Evolutionary conservation across 2,797 vertebrate genomes (phyloP), one percentile per base, ranked within the genome.

Genomic region (Podarcis siculus): DNA sequence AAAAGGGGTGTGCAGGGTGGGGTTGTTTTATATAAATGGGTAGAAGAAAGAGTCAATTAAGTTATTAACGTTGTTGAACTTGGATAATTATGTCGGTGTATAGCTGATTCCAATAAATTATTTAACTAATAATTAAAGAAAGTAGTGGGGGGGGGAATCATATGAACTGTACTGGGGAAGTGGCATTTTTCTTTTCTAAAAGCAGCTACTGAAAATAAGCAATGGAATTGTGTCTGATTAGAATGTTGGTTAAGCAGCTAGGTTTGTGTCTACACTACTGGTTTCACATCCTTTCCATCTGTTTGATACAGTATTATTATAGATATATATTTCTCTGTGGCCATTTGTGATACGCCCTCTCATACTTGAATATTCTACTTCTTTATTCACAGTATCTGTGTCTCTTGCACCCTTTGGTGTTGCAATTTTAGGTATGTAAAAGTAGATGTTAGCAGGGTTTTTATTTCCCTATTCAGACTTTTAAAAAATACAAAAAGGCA

Each of bases 341-440:
- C 96, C 97, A 97, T 98, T 97, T 97, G 98, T 98, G 97, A 97
- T 97, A 97, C 45, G 87, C 95, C 96, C 95, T 97, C 96, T 97
- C 96, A 97, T 96, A 97, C 97, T 97, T 97, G 97, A 97, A 97
- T 97, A 97, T 97, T 97, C 96, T 95, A 96, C 96, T 97, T 97
- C 97, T 96, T 97, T 97, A 97, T 97, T 97, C 96, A 97, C 97
- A 97, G 97, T 98, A 98, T 98, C 97, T 98, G 97, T 97, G 97
- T 98, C 97, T 97, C 97, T 97, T 98, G 97, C 98, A 98, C 97
- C 97, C 96, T 97, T 97, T 96, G 97, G 97, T 97, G 97, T 97
- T 97, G 91, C 96, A 97, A 96, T 98, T 98, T 98, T 98, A 97
- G 97, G 97, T 98, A 98, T 98, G 98, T 98, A 98, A 97, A 98